Base-by-base conservation (phyloP, 2,797 vertebrate genomes). In the Betta splendens region DNA sequence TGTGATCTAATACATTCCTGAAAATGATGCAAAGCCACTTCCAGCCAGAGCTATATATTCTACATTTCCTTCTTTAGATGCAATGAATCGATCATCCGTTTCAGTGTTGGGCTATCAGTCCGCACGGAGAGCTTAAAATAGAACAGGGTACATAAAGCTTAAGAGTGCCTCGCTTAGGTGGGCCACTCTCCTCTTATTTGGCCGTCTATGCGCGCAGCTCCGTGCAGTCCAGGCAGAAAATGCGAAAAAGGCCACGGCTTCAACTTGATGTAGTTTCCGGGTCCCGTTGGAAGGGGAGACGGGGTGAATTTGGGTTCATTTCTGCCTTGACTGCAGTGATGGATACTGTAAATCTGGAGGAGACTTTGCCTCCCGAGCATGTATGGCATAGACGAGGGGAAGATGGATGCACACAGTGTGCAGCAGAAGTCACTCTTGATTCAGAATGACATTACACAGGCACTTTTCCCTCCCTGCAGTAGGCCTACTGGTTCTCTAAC, bases 21-120 rank as follows among this genome's bases (percentile, higher is more conserved):
- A 75, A 73, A 86, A 81, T 82, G 72, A 89, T 84, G 75, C 80
- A 84, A 54, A 62, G 72, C 80, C 79, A 83, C 84, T 88, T 81
- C 82, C 70, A 72, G 81, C 56, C 32, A 12, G 23, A 63, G 79
- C 73, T 69, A 75, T 75, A 71, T 79, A 80, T 81, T 71, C 79
- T 72, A 86, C 80, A 74, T 77, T 88, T 89, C 89, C 85, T 87
- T 88, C 87, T 91, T 90, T 90, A 87, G 87, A 89, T 85, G 84
- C 87, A 76, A 81, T 80, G 82, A 83, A 90, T 90, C 79, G 86
- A 89, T 89, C 72, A 70, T 75, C 75, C 45, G 58, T 82, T 85
- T 83, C 81, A 78, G 77, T 55, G 84, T 83, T 33, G 83, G 71
- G 81, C 81, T 83, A 83, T 87, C 80, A 77, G 83, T 84, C 80